Evolutionary conservation across 1,140 invertebrate genomes (phyloP).

Genomic region (Hydropsyche tenuis): DNA sequence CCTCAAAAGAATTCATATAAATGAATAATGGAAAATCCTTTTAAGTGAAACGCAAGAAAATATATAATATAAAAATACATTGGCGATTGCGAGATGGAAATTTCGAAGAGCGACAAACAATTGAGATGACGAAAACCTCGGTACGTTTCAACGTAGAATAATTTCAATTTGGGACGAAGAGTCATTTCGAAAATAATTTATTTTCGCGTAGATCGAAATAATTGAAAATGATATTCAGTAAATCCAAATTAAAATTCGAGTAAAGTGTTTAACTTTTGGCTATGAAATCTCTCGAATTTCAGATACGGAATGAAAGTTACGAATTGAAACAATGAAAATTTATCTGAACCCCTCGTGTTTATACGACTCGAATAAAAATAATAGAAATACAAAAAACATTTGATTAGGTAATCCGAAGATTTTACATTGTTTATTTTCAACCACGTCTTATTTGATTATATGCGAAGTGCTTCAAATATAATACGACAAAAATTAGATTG

Average conservation of each 20-base stretch:
- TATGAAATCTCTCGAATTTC: background rate
- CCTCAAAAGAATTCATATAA: slow-evolving; percentile 13
- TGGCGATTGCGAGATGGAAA: background rate
- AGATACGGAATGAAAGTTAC: background rate
- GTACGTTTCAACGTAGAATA: too few relatives aligned
- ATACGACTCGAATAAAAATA: too few relatives aligned
- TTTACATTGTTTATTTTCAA: too few relatives aligned
- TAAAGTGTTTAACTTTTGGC: background rate
- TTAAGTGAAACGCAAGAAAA: slow-evolving; percentile 15
- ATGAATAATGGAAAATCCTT: slow-evolving; percentile 23
- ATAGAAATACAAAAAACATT: slow-evolving; percentile 29
- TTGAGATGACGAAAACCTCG: too few relatives aligned
- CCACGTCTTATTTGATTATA: too few relatives aligned
- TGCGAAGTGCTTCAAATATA: too few relatives aligned
- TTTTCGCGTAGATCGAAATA: too few relatives aligned
- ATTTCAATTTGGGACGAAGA: too few relatives aligned
- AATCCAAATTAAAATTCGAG: slow-evolving; percentile 5
- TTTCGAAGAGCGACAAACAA: background rate
- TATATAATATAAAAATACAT: background rate
- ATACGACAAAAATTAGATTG: too few relatives aligned
- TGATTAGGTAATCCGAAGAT: slow-evolving; percentile 36
- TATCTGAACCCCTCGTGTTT: background rate
- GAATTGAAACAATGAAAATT: background rate
- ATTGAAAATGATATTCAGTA: background rate
- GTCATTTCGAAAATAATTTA: too few relatives aligned